Evolutionary conservation across 2,888 invertebrate species (phyloP).

Genomic region (Thecocarcelia acutangulata): DNA sequence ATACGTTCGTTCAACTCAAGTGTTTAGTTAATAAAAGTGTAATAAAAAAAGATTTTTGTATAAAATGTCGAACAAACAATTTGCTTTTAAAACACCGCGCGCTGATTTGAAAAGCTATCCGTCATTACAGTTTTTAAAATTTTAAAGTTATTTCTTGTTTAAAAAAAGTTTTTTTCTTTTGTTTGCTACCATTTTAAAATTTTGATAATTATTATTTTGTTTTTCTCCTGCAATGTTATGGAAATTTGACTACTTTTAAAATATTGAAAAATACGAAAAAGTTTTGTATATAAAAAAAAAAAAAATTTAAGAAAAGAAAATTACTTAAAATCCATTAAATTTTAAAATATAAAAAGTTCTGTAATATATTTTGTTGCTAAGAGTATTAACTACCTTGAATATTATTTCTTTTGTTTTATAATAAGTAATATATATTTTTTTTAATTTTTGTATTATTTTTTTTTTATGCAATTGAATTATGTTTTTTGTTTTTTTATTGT

Average conservation of each 20-base stretch:
- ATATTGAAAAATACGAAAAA: neutral
- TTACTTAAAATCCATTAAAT: slow-evolving; percentile 50
- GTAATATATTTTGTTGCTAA: slow-evolving; percentile 62
- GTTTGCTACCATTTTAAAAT: neutral
- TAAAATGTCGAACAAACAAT: too few species aligned
- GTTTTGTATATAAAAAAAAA: slow-evolving; percentile 15
- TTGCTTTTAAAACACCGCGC: too few species aligned
- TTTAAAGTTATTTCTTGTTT: too few species aligned
- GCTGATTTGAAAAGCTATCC: too few species aligned
- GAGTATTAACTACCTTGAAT: slow-evolving; percentile 61
- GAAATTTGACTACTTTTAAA: slow-evolving; percentile 41
- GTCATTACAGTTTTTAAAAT: too few species aligned
- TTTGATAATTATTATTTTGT: slow-evolving; percentile 10
- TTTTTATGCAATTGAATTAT: slow-evolving; percentile 2
- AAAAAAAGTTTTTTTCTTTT: too few species aligned
- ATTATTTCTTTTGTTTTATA: slow-evolving; percentile 34
- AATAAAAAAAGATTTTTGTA: too few species aligned
- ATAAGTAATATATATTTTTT: neutral
- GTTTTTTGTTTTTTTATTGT: neutral
- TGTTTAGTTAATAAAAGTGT: too few species aligned
- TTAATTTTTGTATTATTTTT: slow-evolving; percentile 4
- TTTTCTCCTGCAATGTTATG: neutral
- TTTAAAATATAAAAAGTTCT: slow-evolving; percentile 50
- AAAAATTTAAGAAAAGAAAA: slow-evolving; percentile 27
- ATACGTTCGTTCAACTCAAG: too few species aligned